Evolutionary conservation across 2,113 vertebrate genomes (phyloP).

Genomic region (Perccottus glenii): DNA sequence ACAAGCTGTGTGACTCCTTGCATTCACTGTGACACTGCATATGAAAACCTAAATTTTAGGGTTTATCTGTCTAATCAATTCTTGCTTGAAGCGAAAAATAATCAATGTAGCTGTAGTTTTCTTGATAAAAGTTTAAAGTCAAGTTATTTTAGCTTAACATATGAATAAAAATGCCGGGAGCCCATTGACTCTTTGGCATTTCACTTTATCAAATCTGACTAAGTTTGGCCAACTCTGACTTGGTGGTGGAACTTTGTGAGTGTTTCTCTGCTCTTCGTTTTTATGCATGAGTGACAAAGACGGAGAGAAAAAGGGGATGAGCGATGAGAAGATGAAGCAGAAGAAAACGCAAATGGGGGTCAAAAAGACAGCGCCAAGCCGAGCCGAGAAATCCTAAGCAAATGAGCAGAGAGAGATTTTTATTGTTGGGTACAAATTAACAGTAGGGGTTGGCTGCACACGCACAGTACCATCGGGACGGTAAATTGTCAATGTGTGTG

Average conservation of each 20-base stretch:
- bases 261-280: slow-evolving; percentile 44
- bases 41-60: too few relatives aligned
- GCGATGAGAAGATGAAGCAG: slow-evolving; percentile 23
- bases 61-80: too few relatives aligned
- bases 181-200: background rate
- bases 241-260: slow-evolving; percentile 36
- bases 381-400: slow-evolving; percentile 35
- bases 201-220: background rate
- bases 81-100: too few relatives aligned
- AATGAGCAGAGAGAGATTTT: slow-evolving; percentile 27
- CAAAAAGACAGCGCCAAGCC: slow-evolving; percentile 28
- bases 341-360: slow-evolving; percentile 39
- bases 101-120: too few relatives aligned
- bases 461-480: slow-evolving; percentile 14
- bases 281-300: slow-evolving; percentile 47
- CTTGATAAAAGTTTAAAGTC: too few relatives aligned
- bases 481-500: slow-evolving; percentile 20
- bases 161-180: too few relatives aligned
- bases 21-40: too few relatives aligned
- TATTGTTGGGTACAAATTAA: slow-evolving; percentile 53
- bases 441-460: slow-evolving; percentile 50
- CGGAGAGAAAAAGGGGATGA: slow-evolving; percentile 9
- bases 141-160: too few relatives aligned
- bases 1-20: too few relatives aligned
- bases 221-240: background rate